Base-by-base conservation (phyloP, 1,140 invertebrate genomes). In the Cotesia glomerata region DNA sequence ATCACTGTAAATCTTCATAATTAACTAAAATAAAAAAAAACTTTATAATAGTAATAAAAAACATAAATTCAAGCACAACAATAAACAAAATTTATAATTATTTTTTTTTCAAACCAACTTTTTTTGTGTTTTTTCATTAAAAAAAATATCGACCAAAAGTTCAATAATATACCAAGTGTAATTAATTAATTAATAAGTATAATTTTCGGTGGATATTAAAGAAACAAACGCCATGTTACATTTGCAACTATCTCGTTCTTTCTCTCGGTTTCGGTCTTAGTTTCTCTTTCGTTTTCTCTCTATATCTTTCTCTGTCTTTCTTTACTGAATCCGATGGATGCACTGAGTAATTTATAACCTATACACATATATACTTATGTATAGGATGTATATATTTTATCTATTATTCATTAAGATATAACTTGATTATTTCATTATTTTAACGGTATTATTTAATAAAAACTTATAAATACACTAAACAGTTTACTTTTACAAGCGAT, bases 211-310 rank as follows among this genome's bases (percentile, higher is more conserved):
- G 69, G 75, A 75, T 78, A 78, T 75, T 77, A 80, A 75, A 77
- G 80, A 85, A 83, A 85, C 81, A 85, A 85, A 85, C 84, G 84
- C 84, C 84, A 85, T 85, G 78, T 85, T 84, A 78, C 79, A 78
- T 78, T 82, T 75, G 75, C 76, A 77, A 49, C 59, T 61, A 49
- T 18, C 36, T 59, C 62, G 36, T 26, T 71, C 26, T 52, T 26
- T 18, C 36, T 59, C 62, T 32, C 45, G 63, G n/a, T 52, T 26
- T 54, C 39, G 14, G n/a, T 63, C 3, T 68, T 35, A 49, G 13
- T 62, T 13, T 72, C 7, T 54, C 59, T 26, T 39, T 36, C 51
- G 14, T 13, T 16, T 54, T 18, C 26, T 26, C 26, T 26, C 26
- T 26, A 26, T 26, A 26, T 26, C 26, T 26, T 26, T 26, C 26